A percentile compares a stretch with the other conserved stretches of the same genome.
Evolutionary conservation across 2,113 vertebrate genomes (phyloP).

Genomic region (Silurus meridionalis): DNA sequence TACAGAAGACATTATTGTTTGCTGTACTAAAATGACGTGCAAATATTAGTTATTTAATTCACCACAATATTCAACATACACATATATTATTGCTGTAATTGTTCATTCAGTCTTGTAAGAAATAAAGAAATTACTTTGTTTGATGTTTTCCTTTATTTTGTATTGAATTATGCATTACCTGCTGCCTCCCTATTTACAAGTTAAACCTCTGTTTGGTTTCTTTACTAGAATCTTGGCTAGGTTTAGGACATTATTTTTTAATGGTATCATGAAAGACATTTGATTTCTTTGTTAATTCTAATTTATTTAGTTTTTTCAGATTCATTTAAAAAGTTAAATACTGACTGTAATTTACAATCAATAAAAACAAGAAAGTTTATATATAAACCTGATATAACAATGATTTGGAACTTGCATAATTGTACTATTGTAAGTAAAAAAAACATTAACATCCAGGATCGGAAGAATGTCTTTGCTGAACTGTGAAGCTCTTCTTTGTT

Average conservation of each 20-base stretch:
- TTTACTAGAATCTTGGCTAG: neutral
- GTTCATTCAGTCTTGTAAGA: neutral
- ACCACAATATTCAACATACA: neutral
- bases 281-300: neutral
- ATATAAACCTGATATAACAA: neutral
- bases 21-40: neutral
- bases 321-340: neutral
- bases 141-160: neutral
- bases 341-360: neutral
- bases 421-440: neutral
- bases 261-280: neutral
- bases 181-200: neutral
- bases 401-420: neutral
- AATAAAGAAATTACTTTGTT: neutral
- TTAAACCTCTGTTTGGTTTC: neutral
- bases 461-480: conserved; percentile 76
- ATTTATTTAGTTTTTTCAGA: neutral
- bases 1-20: no score
- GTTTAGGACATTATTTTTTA: neutral
- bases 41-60: neutral
- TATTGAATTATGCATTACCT: neutral
- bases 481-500: conserved; percentile 58
- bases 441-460: conserved; percentile 76
- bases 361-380: neutral
- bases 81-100: neutral